Evolutionary conservation across 2,888 invertebrate genomes (phyloP), one percentile per base, ranked within the genome.

Genomic region (Clusia tigrina): DNA sequence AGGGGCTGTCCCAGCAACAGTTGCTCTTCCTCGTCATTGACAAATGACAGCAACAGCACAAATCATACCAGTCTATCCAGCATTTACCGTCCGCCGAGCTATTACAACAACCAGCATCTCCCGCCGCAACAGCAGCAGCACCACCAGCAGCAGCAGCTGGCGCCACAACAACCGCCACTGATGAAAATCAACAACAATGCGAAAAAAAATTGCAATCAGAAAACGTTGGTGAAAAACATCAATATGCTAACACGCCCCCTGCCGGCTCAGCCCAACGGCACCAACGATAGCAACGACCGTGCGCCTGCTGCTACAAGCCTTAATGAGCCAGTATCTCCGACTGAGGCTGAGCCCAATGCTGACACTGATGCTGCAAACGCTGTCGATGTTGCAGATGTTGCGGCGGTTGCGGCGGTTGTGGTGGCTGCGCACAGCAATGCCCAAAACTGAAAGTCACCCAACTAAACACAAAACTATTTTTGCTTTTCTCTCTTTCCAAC

Each of bases 61-160:
- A 71, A 69, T 54, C 72, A 65, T 63, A 75, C 67, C 60, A 74
- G 64, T 64, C 71, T 67, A 62, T 71, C 65, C 54, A 74, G 62
- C 25, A 69, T 63, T 63, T 71, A 68, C 66, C 71, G 68, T 51
- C 67, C 69, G n/a, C 66, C 64, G 3, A 69, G 60, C 51, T 66
- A 55, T 24, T 63, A 52, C 32, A 66, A 57, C 32, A 63, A 57
- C 20, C 37, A 51, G 10, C 32, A 22, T 18, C 26, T 25, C 15
- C 42, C 58, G 54, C 42, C 58, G 20, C 54, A 51, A 23, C 62
- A 38, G 15, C 26, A 42, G 22, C 25, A 32, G 10, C 53, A 23
- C 18, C 60, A 55, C 18, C 46, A 54, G n/a, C 53, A 53, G n/a
- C 58, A n/a, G 18, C 12, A 25, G 22, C 2, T 38, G 2, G 20